Evolutionary conservation across 2,888 invertebrate genomes (phyloP).

Genomic region (Petrophora chlorosata): DNA sequence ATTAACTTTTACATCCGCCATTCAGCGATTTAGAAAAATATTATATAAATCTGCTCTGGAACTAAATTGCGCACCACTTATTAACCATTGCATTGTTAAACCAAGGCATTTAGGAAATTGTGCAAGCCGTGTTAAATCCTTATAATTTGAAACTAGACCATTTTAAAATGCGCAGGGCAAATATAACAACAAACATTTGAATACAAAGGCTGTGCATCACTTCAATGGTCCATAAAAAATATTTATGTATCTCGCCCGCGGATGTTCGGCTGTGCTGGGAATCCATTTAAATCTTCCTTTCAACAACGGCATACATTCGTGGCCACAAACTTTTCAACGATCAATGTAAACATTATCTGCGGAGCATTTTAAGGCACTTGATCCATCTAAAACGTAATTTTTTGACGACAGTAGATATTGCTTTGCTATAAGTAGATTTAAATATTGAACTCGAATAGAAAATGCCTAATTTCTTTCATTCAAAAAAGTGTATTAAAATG

Average conservation of each 20-base stretch:
- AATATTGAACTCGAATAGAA: no score
- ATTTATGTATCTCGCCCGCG: constrained; percentile 78
- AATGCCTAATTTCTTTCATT: no score
- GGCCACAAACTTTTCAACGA: constrained; percentile 50
- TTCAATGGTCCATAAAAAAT: constrained; percentile 83
- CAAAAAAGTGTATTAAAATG: no score
- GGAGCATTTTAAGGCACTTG: no score
- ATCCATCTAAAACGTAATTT: no score
- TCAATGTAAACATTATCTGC: no score
- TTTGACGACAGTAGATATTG: no score
- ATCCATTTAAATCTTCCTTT: constrained; percentile 74
- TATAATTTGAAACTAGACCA: constrained; percentile 54
- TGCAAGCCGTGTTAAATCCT: no score
- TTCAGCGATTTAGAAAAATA: constrained; percentile 19
- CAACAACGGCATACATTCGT: constrained; percentile 54
- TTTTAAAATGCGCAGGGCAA: constrained; percentile 62
- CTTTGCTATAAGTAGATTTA: no score
- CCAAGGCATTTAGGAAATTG: no score
- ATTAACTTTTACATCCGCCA: constrained; percentile 29
- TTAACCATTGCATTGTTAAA: no score
- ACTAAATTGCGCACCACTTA: no score
- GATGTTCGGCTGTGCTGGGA: constrained; percentile 66
- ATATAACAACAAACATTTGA: constrained; percentile 80
- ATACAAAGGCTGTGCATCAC: constrained; percentile 81
- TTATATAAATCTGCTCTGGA: constrained; percentile 42